These are phyloP conservation scores for Junonia oenone DNA, from an alignment of 2,888 invertebrate species.

Conservation along the genomic window DNA sequence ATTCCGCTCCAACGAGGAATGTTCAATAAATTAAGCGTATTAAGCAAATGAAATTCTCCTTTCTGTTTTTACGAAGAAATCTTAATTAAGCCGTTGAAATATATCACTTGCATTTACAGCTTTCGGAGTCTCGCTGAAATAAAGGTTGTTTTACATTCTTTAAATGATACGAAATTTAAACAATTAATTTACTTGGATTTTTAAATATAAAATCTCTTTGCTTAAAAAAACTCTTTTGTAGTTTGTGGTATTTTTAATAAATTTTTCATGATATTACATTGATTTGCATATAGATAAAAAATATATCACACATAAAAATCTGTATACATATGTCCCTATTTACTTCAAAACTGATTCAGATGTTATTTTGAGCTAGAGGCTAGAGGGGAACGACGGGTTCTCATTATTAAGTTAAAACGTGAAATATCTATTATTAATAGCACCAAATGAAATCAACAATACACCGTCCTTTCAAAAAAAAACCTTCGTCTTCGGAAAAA, in stretches of 20 bases:
- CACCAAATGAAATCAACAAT: too few species aligned
- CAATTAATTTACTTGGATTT: neutral
- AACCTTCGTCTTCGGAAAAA: neutral
- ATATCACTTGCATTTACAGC: constrained; percentile 21
- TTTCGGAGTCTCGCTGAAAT: neutral
- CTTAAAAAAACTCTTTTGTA: neutral
- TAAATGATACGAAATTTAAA: neutral
- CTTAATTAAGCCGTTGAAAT: constrained; percentile 34
- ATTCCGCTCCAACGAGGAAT: neutral
- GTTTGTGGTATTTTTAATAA: too few species aligned
- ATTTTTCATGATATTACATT: too few species aligned
- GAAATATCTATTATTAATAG: too few species aligned
- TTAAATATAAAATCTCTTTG: too few species aligned
- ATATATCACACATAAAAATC: too few species aligned
- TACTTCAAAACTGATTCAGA: too few species aligned
- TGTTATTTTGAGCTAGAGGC: too few species aligned
- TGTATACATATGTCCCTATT: too few species aligned
- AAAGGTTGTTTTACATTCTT: neutral
- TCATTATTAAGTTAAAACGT: too few species aligned
- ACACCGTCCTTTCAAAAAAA: neutral
- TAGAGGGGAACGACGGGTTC: too few species aligned
- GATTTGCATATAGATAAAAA: too few species aligned
- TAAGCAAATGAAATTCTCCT: constrained; percentile 31
- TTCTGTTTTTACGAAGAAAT: constrained; percentile 32
- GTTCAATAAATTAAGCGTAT: constrained; percentile 30